Evolutionary conservation across 2,888 invertebrate species (phyloP).

Genomic region (Pimpla rufipes): DNA sequence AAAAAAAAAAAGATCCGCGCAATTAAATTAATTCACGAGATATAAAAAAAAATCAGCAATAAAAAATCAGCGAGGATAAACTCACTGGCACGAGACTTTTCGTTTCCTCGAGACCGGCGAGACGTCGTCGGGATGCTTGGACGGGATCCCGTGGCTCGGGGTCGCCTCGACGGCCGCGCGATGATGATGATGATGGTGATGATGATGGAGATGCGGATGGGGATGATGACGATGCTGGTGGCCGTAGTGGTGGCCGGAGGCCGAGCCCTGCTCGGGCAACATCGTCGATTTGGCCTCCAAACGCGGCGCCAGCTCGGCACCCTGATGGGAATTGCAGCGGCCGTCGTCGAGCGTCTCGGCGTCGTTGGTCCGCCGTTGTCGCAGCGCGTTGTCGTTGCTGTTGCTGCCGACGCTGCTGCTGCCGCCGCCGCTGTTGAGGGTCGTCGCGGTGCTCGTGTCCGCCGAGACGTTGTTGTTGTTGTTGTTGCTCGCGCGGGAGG

Average conservation of each 20-base stretch:
- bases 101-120: slow-evolving; percentile 84
- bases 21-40: no score
- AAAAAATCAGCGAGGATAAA: no score
- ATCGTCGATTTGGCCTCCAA: slow-evolving; percentile 35
- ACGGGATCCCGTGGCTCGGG: slow-evolving; percentile 60
- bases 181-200: slow-evolving; percentile 77
- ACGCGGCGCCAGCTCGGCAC: neutral
- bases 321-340: slow-evolving; percentile 52
- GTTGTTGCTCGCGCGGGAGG: slow-evolving; percentile 29
- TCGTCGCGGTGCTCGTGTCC: slow-evolving; percentile 8
- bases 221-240: slow-evolving; percentile 77
- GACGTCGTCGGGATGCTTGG: slow-evolving; percentile 74
- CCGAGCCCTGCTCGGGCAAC: slow-evolving; percentile 69
- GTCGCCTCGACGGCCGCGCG: slow-evolving; percentile 68
- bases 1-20: no score
- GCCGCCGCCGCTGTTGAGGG: slow-evolving; percentile 47
- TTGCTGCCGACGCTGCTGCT: slow-evolving; percentile 69
- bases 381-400: slow-evolving; percentile 53
- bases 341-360: slow-evolving; percentile 33
- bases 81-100: slow-evolving; percentile 86
- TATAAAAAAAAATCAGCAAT: neutral
- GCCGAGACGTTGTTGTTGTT: neutral
- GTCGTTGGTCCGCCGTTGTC: slow-evolving; percentile 17
- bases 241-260: slow-evolving; percentile 76
- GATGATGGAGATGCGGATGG: slow-evolving; percentile 76